Evolutionary conservation across 2,113 vertebrate species (phyloP), one percentile per base, ranked within the genome.

Genomic region (Numida meleagris): DNA sequence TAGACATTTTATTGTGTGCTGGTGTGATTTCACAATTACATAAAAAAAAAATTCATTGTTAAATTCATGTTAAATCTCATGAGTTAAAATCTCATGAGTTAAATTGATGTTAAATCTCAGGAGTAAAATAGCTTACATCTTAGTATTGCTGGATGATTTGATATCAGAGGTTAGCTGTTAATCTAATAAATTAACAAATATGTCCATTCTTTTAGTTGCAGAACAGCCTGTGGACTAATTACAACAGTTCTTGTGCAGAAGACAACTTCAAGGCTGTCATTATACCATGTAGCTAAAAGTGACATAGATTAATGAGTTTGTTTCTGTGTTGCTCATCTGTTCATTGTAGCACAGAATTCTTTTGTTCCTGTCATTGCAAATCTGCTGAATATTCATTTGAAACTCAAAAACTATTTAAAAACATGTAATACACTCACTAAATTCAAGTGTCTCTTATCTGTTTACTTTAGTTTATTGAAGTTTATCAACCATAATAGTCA

Each of bases 241-340:
- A 57, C 53, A 95, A 50, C 81, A 66, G 78, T 29, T 88, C 92
- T 72, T 55, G 76, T 79, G 85, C 78, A 92, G 46, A 93, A 94
- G 79, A 81, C 86, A 24, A 72, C 66, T 83, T 94, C 83, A 80
- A 73, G 66, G 50, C 72, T 82, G 53, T 91, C 68, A 67, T 86
- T 70, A 78, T 16, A 61, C 31, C 38, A 50, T 9, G 17, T 74
- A 89, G 42, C 73, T 76, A 62, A 88, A 96, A 58, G 34, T 83
- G 93, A 66, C n/a, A 27, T 29, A 83, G 68, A 94, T 95, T 48
- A 68, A 93, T 75, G 86, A 46, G 14, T 17, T 93, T 91, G 38
- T 76, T 97, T 93, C 84, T 79, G 42, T 62, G 42, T 61, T 74
- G 70, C 79, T 94, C 87, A 87, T 84, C 93, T 82, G 67, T 51